Percentiles rank a stretch among this genome's conserved stretches.
Evolutionary conservation across 2,113 vertebrate genomes (phyloP).

Genomic region (Crocuta crocuta): DNA sequence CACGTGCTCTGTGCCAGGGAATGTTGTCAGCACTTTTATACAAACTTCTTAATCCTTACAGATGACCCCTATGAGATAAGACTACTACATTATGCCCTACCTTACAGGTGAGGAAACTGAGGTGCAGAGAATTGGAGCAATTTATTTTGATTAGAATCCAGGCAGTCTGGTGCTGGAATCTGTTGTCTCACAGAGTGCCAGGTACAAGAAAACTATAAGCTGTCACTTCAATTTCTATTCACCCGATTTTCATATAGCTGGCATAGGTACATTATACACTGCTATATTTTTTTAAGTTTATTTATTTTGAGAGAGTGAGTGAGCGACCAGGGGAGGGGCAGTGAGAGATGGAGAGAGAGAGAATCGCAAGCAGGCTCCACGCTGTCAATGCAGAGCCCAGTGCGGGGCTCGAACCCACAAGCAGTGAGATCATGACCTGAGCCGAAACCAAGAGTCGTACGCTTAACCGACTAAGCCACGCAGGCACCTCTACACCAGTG

Average conservation of each 20-base stretch:
- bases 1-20: too few species aligned
- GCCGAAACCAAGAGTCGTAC: too few species aligned
- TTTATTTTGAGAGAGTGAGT: too few species aligned
- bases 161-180: background rate
- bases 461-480: too few species aligned
- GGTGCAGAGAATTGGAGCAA: background rate
- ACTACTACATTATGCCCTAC: background rate
- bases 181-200: background rate
- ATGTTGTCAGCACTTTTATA: background rate
- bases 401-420: too few species aligned
- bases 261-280: background rate
- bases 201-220: background rate
- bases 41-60: background rate
- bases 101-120: background rate
- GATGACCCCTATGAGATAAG: background rate
- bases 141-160: background rate
- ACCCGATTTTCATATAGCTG: background rate
- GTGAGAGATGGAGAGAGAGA: too few species aligned
- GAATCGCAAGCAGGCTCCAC: too few species aligned
- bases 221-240: background rate
- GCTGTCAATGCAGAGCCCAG: too few species aligned
- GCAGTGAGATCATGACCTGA: too few species aligned
- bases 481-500: too few species aligned
- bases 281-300: too few species aligned
- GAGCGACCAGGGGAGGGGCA: too few species aligned